Conservation (phyloP, 1,140 invertebrate genomes). For the Rhizoglyphus robini region DNA sequence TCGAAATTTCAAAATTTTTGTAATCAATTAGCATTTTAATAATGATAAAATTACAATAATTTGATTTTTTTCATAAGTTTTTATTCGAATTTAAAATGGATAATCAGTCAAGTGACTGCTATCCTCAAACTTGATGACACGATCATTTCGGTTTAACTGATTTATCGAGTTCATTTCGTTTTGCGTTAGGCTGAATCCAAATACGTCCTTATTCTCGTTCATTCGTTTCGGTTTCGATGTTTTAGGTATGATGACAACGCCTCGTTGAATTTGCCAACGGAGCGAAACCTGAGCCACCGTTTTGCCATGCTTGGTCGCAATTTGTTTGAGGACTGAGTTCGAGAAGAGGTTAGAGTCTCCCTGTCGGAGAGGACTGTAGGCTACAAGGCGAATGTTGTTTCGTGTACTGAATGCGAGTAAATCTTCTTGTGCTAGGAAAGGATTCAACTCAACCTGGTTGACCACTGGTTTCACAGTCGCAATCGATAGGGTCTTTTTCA, state of each 20-base stretch:
- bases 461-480: slow-evolving; percentile 35
- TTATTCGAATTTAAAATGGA: no score
- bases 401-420: slow-evolving; percentile 29
- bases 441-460: slow-evolving; percentile 28
- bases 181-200: no score
- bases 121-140: no score
- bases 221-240: slow-evolving; percentile 48
- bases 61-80: no score
- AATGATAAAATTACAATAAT: no score
- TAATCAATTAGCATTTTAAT: no score
- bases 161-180: no score
- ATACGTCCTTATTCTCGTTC: no score
- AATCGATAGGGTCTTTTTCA: slow-evolving; percentile 54
- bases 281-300: slow-evolving; percentile 46
- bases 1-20: no score
- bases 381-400: slow-evolving; percentile 30
- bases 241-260: slow-evolving; percentile 59
- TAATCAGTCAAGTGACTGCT: no score
- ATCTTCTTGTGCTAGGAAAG: slow-evolving; percentile 29
- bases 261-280: slow-evolving; percentile 50
- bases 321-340: slow-evolving; percentile 45
- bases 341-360: slow-evolving; percentile 35
- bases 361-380: slow-evolving; percentile 37
- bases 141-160: no score
- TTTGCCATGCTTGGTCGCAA: slow-evolving; percentile 53